phyloP scores from a whole-genome alignment of 92 coral and sea anemone genomes.

The Parazoanthus darwini region DNA sequence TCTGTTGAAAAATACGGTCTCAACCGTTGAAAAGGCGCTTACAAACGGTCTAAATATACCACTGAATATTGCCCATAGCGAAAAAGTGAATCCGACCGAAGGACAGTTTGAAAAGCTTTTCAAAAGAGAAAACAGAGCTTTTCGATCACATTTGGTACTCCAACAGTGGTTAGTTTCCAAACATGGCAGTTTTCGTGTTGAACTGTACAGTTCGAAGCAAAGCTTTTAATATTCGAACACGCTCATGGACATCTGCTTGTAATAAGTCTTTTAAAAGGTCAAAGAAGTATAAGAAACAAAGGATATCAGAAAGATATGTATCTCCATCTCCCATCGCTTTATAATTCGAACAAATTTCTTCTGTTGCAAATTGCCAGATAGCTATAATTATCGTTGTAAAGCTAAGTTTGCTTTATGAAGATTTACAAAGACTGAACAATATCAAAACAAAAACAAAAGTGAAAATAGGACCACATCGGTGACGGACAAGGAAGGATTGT shows the following conservation, averaged over 20 bases:
- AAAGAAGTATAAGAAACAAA: constrained; percentile 6
- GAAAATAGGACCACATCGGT: background rate
- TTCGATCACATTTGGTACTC: background rate
- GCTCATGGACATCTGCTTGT: background rate
- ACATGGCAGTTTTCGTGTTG: background rate
- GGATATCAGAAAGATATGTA: background rate
- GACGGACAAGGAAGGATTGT: background rate
- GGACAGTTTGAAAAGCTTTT: background rate
- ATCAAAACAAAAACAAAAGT: background rate
- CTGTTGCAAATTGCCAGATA: constrained; percentile 3
- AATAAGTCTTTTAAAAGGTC: constrained; percentile 31
- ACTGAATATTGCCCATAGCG: background rate
- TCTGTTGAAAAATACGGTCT: constrained; percentile 20
- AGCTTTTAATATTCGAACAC: background rate
- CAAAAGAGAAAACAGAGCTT: background rate
- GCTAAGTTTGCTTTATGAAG: background rate
- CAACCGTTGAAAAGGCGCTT: constrained; percentile 28
- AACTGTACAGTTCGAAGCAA: background rate
- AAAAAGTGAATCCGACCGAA: background rate
- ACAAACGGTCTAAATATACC: background rate
- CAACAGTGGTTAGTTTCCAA: background rate
- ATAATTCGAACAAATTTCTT: constrained; percentile 19
- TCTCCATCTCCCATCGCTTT: constrained; percentile 24
- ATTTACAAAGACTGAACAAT: background rate
- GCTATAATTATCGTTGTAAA: background rate